Base-by-base conservation (phyloP, 2,888 invertebrate species). In the Idaea dimidiata region DNA sequence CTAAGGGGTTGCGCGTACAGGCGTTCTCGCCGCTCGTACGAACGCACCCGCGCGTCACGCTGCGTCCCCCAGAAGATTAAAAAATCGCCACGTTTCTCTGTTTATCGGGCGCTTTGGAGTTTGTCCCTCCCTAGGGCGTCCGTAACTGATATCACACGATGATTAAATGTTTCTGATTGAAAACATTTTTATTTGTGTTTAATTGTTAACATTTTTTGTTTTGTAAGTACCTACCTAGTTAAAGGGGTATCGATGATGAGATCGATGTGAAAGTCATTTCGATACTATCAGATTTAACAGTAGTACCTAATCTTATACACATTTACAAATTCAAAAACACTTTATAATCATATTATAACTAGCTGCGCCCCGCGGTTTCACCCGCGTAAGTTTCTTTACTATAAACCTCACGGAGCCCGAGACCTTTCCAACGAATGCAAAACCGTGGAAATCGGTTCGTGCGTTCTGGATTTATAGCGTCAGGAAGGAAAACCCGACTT, bases 151-250 rank as follows among this genome's bases (percentile, higher is more conserved):
- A 79, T 82, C 83, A 72, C 82, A 82, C 80, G 80, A 80, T 76
- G 82, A 83, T 84, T 83, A 83, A 82, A 82, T 80, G 71, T 81
- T 80, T 80, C 80, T 80, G 70, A 74, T 71, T 70, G 72, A 75
- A 68, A 74, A 78, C 74, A 75, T 69, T 75, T 72, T 74, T 74
- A 79, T 79, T 79, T 75, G 65, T 64, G 68, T 77, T 76, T 77
- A 75, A 80, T 75, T 67, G 71, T 65, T 57, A 14, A 14, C 43
- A 43, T 10, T 43, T 43, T 43, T 43, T 43, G 43, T 43, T 43
- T 43, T 43, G 43, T 43, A 43, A 8, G 8, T 43, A 43, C 7
- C 3, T 24, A 24, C 3, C 3, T 24, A 24, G 3, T 24, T 43
- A 43, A 43, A 14, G 43, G 43, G 43, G 43, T 43, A 33, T 33